These are phyloP conservation scores for Ganaspis brasiliensis DNA, from an alignment of 2,888 invertebrate species.

Conservation along the genomic window DNA sequence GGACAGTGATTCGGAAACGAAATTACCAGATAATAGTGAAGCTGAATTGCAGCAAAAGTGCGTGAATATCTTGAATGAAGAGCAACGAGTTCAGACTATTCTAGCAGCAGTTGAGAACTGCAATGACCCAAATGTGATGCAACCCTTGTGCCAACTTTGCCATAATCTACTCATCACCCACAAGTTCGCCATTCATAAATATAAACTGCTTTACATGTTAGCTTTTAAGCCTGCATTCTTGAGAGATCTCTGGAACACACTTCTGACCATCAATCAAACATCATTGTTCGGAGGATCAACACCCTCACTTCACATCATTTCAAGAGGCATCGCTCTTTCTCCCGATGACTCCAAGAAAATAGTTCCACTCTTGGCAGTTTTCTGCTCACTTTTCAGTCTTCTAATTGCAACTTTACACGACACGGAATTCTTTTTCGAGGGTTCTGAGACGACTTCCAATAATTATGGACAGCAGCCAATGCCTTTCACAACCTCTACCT, in stretches of 20 bases:
- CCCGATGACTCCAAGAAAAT: constrained; percentile 85
- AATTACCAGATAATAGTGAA: constrained; percentile 82
- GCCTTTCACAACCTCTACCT: constrained; percentile 89
- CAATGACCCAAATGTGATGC: constrained; percentile 83
- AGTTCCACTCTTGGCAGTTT: constrained; percentile 90
- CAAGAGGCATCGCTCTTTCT: constrained; percentile 85
- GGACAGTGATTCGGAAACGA: constrained; percentile 83
- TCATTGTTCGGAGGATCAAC: constrained; percentile 82
- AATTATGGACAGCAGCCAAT: constrained; percentile 77
- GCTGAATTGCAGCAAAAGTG: constrained; percentile 82
- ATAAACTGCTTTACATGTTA: constrained; percentile 90
- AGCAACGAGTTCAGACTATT: constrained; percentile 83
- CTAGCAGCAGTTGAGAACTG: constrained; percentile 81
- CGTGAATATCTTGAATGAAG: constrained; percentile 86
- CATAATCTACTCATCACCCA: constrained; percentile 92
- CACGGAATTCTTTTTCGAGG: constrained; percentile 88
- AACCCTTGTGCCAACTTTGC: constrained; percentile 89
- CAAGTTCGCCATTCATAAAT: constrained; percentile 91
- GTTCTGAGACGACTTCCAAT: constrained; percentile 65
- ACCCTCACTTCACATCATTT: constrained; percentile 85
- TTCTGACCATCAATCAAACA: constrained; percentile 80
- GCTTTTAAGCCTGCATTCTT: constrained; percentile 91
- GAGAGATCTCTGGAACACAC: constrained; percentile 87
- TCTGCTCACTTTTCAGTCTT: constrained; percentile 91
- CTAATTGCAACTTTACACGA: constrained; percentile 92